These are phyloP conservation scores for Thalassophryne amazonica DNA, from an alignment of 2,797 vertebrate genomes.

Conservation along the genomic window DNA sequence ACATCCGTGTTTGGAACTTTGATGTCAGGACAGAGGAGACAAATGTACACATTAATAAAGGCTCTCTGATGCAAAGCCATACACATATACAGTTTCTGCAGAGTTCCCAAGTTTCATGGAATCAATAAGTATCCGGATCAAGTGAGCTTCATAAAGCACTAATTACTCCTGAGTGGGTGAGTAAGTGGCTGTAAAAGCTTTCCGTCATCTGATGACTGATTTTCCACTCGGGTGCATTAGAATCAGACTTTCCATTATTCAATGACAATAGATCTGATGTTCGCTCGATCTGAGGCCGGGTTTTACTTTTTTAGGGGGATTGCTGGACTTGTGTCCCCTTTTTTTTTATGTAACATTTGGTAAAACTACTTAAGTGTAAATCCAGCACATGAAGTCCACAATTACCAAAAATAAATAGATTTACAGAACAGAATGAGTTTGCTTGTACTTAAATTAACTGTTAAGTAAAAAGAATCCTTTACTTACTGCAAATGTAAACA, in stretches of 20 bases:
- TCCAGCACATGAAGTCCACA: not conserved
- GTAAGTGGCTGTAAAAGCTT: conserved; percentile 30
- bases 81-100: not conserved
- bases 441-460: too few relatives aligned
- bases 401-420: not conserved
- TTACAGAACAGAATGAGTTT: conserved; percentile 2
- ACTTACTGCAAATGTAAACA: too few relatives aligned
- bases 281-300: not conserved
- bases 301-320: too few relatives aligned
- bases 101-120: conserved; percentile 16
- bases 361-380: not conserved
- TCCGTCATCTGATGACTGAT: conserved; percentile 34
- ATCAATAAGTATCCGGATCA: conserved; percentile 30
- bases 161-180: conserved; percentile 36
- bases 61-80: not conserved
- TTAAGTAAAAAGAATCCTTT: too few relatives aligned
- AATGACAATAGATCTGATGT: not conserved
- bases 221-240: conserved; percentile 1
- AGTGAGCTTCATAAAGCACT: conserved; percentile 27
- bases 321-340: too few relatives aligned
- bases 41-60: not conserved
- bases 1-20: not conserved
- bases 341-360: too few relatives aligned
- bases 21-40: not conserved
- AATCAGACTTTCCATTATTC: conserved; percentile 9